These are phyloP conservation scores for Euwallacea fornicatus DNA, from an alignment of 1,140 invertebrate species.

Conservation along the genomic window DNA sequence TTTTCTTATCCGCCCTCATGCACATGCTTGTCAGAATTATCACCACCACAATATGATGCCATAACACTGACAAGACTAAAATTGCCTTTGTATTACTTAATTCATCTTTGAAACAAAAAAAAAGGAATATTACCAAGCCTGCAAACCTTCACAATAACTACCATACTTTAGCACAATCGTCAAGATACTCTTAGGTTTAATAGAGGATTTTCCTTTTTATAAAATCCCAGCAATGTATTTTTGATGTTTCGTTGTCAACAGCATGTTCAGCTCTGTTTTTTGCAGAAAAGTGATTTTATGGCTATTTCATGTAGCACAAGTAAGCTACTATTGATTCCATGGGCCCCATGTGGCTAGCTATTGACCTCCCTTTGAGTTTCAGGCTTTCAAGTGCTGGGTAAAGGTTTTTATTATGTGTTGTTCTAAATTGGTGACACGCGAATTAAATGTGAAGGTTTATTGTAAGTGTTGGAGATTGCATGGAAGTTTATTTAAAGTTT, in stretches of 20 bases:
- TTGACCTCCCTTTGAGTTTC: not conserved
- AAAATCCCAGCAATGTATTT: slow-evolving; percentile 37
- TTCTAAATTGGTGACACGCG: too few species aligned
- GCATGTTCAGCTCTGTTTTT: slow-evolving; percentile 30
- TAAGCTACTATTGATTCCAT: slow-evolving; percentile 22
- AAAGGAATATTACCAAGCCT: slow-evolving; percentile 1
- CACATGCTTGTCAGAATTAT: slow-evolving; percentile 48
- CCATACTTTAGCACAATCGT: slow-evolving; percentile 24
- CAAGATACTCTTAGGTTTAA: slow-evolving; percentile 23
- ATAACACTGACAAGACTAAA: slow-evolving; percentile 39
- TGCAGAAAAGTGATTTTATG: slow-evolving; percentile 31
- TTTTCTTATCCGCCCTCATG: slow-evolving; percentile 39
- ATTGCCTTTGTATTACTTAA: slow-evolving; percentile 10
- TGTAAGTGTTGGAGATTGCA: too few species aligned
- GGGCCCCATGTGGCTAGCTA: slow-evolving; percentile 17
- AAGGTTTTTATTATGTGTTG: too few species aligned
- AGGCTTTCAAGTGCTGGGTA: too few species aligned
- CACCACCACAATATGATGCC: slow-evolving; percentile 40
- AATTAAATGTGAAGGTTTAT: too few species aligned
- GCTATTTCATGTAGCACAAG: slow-evolving; percentile 33
- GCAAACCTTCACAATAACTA: slow-evolving; percentile 17
- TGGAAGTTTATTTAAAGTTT: too few species aligned
- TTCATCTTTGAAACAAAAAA: not conserved
- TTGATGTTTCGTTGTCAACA: slow-evolving; percentile 27
- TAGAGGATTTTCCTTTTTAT: slow-evolving; percentile 36